Base-by-base conservation (phyloP, 2,113 vertebrate species). In the Thalassoma bifasciatum region DNA sequence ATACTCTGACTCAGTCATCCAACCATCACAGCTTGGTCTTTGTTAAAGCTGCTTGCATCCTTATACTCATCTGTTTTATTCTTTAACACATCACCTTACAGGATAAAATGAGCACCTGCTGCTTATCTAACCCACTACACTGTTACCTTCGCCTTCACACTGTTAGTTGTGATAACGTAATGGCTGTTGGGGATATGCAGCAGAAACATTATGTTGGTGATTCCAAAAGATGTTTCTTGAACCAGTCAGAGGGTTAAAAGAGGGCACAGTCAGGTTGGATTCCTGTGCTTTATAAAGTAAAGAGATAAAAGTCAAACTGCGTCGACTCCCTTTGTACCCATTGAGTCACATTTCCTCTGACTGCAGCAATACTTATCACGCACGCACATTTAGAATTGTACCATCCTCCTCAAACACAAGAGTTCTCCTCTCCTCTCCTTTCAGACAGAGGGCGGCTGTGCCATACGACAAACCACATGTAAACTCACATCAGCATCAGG, bases 401-500 rank as follows among this genome's bases (percentile, higher is more conserved):
- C n/a, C 9, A n/a, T 61, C 46, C 56, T 26, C 6, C 47, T 11
- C 1, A 38, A 16, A 22, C 59, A 30, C 26, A 16, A 17, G 30
- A 64, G 34, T 60, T 40, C 13, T 50, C 60, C 44, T 30, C 37
- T 37, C 12, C n/a, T 47, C 40, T 70, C 59, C 63, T 42, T 63
- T 71, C 49, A 77, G 64, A 81, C 64, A 40, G 49, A 65, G 60
- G 38, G 65, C 49, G 67, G 63, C 69, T 74, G 23, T 82, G 53
- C 50, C 72, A 84, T 88, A 79, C 66, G 60, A 24, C 81, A 92
- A 90, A 92, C 90, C 86, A 88, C 89, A 88, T 87, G 88, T 86
- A 91, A 89, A 89, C 66, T 86, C 89, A 83, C 84, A 88, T 93
- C 91, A 91, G 67, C 59, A 49, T 90, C 87, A 89, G 79, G 76